Percentiles rank a stretch among this genome's conserved stretches.
These are phyloP conservation scores for Dicranocentrus wangi DNA, from an alignment of 2,888 invertebrate genomes.

Conservation along the genomic window DNA sequence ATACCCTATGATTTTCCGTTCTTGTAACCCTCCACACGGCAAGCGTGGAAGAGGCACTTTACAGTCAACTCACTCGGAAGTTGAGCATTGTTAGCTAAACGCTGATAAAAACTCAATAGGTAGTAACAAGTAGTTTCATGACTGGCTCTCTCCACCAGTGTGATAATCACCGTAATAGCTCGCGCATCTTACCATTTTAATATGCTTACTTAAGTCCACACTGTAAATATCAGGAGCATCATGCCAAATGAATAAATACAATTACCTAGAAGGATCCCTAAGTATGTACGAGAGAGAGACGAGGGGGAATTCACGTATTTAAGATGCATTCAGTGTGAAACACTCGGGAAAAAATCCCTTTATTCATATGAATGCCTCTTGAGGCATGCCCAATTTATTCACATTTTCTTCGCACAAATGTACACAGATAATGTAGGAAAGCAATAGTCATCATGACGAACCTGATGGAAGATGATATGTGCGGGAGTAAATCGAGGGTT, in stretches of 20 bases:
- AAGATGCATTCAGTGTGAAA: constrained; percentile 9
- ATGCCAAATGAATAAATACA: constrained; percentile 29
- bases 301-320: constrained; percentile 10
- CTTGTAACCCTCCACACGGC: too few relatives aligned
- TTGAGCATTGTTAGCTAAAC: too few relatives aligned
- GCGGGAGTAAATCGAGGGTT: too few relatives aligned
- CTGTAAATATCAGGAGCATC: constrained; percentile 1
- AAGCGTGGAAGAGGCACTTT: too few relatives aligned
- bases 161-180: constrained; percentile 5
- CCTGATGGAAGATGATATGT: too few relatives aligned
- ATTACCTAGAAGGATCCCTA: background rate
- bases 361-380: constrained; percentile 12
- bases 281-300: background rate
- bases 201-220: background rate
- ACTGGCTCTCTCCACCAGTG: background rate
- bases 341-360: background rate
- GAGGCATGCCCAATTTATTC: constrained; percentile 36
- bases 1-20: too few relatives aligned
- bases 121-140: constrained; percentile 2
- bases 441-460: background rate
- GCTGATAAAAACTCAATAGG: too few relatives aligned
- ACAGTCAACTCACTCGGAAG: too few relatives aligned
- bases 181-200: background rate
- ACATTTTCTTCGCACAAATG: constrained; percentile 7
- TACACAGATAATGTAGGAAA: background rate